phyloP scores from a whole-genome alignment of 1,140 invertebrate genomes.

The Brachionus asplanchnoidis region DNA sequence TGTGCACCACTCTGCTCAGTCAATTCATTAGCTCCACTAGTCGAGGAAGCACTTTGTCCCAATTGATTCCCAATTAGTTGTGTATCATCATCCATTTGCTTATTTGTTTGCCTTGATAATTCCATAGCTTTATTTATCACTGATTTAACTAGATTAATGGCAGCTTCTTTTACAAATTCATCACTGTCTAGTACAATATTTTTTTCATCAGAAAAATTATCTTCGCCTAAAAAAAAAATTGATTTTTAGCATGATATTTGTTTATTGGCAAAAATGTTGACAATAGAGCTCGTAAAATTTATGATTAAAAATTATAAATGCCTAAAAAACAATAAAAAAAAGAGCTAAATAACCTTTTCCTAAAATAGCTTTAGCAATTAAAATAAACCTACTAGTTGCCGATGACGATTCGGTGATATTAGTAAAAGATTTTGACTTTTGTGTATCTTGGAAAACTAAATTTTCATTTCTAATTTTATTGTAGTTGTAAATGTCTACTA shows the following conservation, averaged over 20 bases:
- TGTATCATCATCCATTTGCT: neutral
- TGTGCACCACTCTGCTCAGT: neutral
- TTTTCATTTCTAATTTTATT: neutral
- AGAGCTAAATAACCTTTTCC: neutral
- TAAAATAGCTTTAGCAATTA: neutral
- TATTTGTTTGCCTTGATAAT: neutral
- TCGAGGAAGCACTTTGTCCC: neutral
- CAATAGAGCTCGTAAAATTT: neutral
- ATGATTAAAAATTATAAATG: neutral
- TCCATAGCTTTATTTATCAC: conserved; percentile 1
- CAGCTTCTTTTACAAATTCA: conserved; percentile 1
- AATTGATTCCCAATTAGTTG: neutral
- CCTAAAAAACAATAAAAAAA: neutral
- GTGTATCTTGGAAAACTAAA: neutral
- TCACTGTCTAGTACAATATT: neutral
- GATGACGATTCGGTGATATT: neutral
- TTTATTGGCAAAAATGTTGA: neutral
- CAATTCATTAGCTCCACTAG: neutral
- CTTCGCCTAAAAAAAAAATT: neutral
- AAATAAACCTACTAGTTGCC: neutral
- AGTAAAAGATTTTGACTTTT: neutral
- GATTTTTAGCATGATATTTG: conserved; percentile 13
- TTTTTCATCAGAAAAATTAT: neutral
- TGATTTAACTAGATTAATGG: neutral
- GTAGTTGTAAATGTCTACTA: conserved; percentile 20